Base-by-base conservation (phyloP, 1,140 invertebrate genomes). In the Drosophila pectinifera region DNA sequence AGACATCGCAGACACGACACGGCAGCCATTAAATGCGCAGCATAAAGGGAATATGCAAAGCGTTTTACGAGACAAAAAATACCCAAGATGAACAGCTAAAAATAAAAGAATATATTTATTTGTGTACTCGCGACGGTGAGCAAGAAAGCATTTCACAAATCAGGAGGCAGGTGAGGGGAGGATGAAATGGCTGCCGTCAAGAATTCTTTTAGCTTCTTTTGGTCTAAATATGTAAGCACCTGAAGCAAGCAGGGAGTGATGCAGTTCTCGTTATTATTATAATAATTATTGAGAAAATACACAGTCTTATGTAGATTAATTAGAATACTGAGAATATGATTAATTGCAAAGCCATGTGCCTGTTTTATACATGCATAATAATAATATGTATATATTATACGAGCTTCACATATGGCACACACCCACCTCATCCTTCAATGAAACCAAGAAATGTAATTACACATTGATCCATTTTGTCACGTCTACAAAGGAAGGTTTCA, bases 11-110 rank as follows among this genome's bases (percentile, higher is more conserved):
- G 24, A 28, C 24, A 57, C 41, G 39, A 22, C 46, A 53, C 41
- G 46, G 31, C 58, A 58, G 45, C 61, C 68, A 78, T 73, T 65
- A 79, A 79, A 79, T 78, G 77, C 75, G 77, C 75, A 79, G 61
- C 59, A 78, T 77, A 79, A 79, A 79, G 75, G 59, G 77, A 79
- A 79, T 79, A 79, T 79, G 77, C 68, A 79, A 79, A 79, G 78
- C 75, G 77, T 79, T 79, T 79, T 43, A 67, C 56, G 61, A 78
- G 55, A 59, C 55, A 39, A 59, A 63, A 78, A 63, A 72, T 59
- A 46, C 16, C 31, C 22, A 56, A 39, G 54, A 43, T 43, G 54
- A 56, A 20, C 55, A 58, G 26, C 55, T 58, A 58, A 58, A 58
- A 58, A 58, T 58, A 49, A 58, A 57, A n/a, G 55, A 58, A 58